A percentile compares a stretch with the other conserved stretches of the same genome.
These are phyloP conservation scores for Rosalia funebris DNA, from an alignment of 2,888 invertebrate species.

Conservation along the genomic window DNA sequence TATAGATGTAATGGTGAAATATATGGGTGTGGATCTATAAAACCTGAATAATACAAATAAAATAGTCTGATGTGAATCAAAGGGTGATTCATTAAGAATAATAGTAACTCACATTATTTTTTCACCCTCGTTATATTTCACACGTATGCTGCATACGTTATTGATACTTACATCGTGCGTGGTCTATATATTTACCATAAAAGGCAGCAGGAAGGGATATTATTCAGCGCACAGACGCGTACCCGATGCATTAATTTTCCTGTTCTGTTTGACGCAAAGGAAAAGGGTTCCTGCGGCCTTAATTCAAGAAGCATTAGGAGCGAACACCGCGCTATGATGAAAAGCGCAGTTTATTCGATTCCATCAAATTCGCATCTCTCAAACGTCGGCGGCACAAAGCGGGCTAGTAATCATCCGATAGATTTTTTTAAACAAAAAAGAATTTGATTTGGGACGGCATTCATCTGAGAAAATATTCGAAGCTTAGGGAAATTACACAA, in stretches of 20 bases:
- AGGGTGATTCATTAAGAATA: too few relatives aligned
- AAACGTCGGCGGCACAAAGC: conserved; percentile 13
- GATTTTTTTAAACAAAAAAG: conserved; percentile 15
- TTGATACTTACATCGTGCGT: too few relatives aligned
- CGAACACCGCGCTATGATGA: conserved; percentile 3
- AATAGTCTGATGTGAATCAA: too few relatives aligned
- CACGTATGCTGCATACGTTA: too few relatives aligned
- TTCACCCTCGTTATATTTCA: too few relatives aligned
- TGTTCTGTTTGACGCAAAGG: conserved; percentile 3
- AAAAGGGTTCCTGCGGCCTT: conserved; percentile 1
- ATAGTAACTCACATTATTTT: too few relatives aligned
- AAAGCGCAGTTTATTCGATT: conserved; percentile 19
- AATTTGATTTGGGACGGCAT: background rate
- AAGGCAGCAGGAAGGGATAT: background rate
- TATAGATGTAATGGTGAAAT: too few relatives aligned
- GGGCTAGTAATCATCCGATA: background rate
- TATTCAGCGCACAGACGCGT: background rate
- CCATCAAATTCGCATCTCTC: conserved; percentile 10
- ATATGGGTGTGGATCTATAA: too few relatives aligned
- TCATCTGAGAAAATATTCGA: background rate
- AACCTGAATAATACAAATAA: too few relatives aligned
- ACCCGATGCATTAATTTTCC: conserved; percentile 14
- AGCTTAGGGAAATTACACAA: background rate
- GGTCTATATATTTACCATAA: background rate
- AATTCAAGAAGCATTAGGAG: conserved; percentile 12